A percentile compares a stretch with the other conserved stretches of the same genome.
These are phyloP conservation scores for Conus ventricosus DNA, from an alignment of 1,140 invertebrate species.

Conservation along the genomic window DNA sequence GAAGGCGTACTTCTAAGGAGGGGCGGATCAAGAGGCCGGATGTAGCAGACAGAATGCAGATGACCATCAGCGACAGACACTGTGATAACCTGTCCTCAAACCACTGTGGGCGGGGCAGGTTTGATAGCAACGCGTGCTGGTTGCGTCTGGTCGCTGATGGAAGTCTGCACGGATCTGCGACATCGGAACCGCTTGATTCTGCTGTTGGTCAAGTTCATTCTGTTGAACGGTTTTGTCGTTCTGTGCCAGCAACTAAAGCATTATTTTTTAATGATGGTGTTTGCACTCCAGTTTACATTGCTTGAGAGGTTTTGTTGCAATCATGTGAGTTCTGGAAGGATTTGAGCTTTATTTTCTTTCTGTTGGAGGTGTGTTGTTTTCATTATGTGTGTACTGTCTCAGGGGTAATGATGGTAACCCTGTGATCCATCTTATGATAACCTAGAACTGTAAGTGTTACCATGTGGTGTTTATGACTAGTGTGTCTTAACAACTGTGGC, in stretches of 20 bases:
- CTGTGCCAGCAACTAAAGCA: neutral
- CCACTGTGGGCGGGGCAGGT: slow-evolving; percentile 9
- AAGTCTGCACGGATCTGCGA: neutral
- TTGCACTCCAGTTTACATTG: too few species aligned
- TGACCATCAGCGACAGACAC: neutral
- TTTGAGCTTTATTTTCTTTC: too few species aligned
- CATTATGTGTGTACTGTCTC: too few species aligned
- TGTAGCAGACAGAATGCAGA: slow-evolving; percentile 4
- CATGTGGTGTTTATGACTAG: too few species aligned
- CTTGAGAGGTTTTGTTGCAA: neutral
- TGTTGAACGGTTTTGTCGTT: neutral
- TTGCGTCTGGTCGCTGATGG: slow-evolving; percentile 12
- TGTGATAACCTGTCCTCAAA: slow-evolving; percentile 26
- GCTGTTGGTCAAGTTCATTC: neutral
- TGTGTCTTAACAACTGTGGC: too few species aligned
- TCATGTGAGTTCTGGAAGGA: too few species aligned
- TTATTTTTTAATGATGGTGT: too few species aligned
- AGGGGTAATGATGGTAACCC: too few species aligned
- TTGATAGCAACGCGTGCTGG: slow-evolving; percentile 29
- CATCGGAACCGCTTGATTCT: slow-evolving; percentile 6
- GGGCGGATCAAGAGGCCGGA: neutral
- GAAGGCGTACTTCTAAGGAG: neutral
- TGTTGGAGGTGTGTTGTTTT: too few species aligned
- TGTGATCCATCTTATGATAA: too few species aligned
- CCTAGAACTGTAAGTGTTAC: too few species aligned